Evolutionary conservation across 37 sponge, comb jelly and placozoan species (phyloP).

Genomic region (Cladorhizidae sp.): DNA sequence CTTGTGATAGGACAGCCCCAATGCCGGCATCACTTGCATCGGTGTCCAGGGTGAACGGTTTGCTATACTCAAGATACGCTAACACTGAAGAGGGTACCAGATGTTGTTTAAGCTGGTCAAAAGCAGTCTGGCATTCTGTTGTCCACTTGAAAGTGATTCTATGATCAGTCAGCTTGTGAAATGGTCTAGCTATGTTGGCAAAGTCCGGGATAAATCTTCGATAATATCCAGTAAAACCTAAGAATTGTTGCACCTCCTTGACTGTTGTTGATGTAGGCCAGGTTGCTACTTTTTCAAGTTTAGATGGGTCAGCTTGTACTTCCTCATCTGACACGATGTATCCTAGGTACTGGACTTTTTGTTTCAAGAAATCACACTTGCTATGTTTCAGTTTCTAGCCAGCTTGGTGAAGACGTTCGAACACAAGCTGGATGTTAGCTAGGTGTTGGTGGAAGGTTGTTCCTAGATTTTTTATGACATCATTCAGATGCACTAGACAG

Average conservation of each 20-base stretch:
- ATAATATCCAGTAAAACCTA: neutral
- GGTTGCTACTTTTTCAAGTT: neutral
- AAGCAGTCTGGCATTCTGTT: neutral
- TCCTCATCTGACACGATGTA: neutral
- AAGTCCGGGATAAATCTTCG: neutral
- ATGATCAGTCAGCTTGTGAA: neutral
- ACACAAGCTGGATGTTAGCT: neutral
- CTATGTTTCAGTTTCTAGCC: neutral
- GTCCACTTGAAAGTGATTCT: neutral
- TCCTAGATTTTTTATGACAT: no score
- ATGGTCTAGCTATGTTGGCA: neutral
- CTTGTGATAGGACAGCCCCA: neutral
- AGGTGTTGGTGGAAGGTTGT: neutral
- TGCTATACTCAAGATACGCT: no score
- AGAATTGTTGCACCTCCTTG: neutral
- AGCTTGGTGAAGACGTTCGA: neutral
- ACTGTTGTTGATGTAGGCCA: neutral
- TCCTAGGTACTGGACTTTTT: neutral
- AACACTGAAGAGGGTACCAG: neutral
- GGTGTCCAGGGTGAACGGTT: neutral
- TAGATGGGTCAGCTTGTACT: neutral
- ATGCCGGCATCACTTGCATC: neutral
- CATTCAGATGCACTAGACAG: neutral
- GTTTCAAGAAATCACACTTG: neutral
- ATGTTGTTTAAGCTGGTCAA: neutral